Evolutionary conservation across 2,797 vertebrate genomes (phyloP), one percentile per base, ranked within the genome.

Genomic region (Sebastes dallii): DNA sequence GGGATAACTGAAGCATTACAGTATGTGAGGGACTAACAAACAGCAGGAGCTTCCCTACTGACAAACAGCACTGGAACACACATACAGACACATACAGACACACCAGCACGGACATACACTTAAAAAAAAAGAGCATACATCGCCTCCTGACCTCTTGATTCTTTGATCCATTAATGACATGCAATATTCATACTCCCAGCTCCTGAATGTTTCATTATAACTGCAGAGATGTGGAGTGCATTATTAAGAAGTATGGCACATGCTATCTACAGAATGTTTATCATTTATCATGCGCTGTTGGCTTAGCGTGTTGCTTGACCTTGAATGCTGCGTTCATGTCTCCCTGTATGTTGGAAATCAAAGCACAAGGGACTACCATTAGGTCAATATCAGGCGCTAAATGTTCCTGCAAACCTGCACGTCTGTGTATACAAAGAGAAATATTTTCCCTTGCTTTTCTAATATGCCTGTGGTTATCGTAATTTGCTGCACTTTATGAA

Each of bases 171-270:
- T 90, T 89, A 93, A 91, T 91, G 81, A 83, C 72, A 86, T 93
- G 80, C 87, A 94, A 91, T 91, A 93, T 94, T 94, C 86, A 91
- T 92, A 83, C 56, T 72, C 69, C 60, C 66, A 75, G 76, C 84
- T 82, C 60, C 84, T 94, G 89, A 91, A 92, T 92, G 88, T 92
- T 93, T 92, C 81, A 93, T 91, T 84, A 78, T 84, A 85, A 77
- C 86, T 60, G 75, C 81, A 71, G 81, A 77, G 75, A 92, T 86
- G 84, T 67, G 75, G 69, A 68, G 75, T 80, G 86, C 86, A 91
- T 90, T 91, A 91, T 91, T 86, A 91, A 91, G 83, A 90, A 72
- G 77, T 62, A 84, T 46, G 60, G 72, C 30, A 59, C 69, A 59
- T 73, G 78, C 58, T 74, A 72, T 77, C 77, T 66, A 56, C 72